These are phyloP conservation scores for Zaprionus taronus DNA, from an alignment of 1,140 invertebrate genomes.

Conservation along the genomic window DNA sequence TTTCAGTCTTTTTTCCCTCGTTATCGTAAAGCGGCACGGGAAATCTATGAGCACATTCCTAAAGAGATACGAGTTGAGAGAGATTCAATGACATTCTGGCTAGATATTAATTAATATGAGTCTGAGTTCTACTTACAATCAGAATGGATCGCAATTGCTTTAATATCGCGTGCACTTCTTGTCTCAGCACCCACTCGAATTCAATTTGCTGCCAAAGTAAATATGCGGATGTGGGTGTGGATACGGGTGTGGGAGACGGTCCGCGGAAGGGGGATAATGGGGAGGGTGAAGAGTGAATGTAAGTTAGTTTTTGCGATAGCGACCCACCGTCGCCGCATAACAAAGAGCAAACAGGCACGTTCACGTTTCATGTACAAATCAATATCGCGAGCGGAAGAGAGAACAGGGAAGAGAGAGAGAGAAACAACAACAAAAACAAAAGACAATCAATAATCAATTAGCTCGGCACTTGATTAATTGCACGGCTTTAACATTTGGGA, in stretches of 20 bases:
- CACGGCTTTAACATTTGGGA: constrained; percentile 32
- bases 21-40: constrained; percentile 92
- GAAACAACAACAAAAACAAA: constrained; percentile 24
- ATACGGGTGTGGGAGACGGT: constrained; percentile 18
- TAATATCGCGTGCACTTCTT: constrained; percentile 94
- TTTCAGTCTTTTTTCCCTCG: constrained; percentile 94
- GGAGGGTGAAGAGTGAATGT: constrained; percentile 7
- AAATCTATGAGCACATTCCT: constrained; percentile 95
- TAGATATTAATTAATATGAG: constrained; percentile 25
- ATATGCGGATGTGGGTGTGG: constrained; percentile 29
- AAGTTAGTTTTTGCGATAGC: constrained; percentile 57
- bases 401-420: constrained; percentile 2
- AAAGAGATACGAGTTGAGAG: neutral
- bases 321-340: constrained; percentile 39
- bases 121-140: constrained; percentile 86
- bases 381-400: constrained; percentile 48
- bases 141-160: constrained; percentile 93
- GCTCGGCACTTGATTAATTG: constrained; percentile 49
- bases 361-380: constrained; percentile 81
- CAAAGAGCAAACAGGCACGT: constrained; percentile 53
- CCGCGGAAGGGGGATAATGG: neutral
- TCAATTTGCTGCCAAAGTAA: constrained; percentile 91
- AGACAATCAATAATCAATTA: constrained; percentile 65
- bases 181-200: constrained; percentile 95
- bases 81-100: neutral